A percentile compares a stretch with the other conserved stretches of the same genome.
These are phyloP conservation scores for Erythrolamprus reginae DNA, from an alignment of 2,113 vertebrate genomes.

Conservation along the genomic window DNA sequence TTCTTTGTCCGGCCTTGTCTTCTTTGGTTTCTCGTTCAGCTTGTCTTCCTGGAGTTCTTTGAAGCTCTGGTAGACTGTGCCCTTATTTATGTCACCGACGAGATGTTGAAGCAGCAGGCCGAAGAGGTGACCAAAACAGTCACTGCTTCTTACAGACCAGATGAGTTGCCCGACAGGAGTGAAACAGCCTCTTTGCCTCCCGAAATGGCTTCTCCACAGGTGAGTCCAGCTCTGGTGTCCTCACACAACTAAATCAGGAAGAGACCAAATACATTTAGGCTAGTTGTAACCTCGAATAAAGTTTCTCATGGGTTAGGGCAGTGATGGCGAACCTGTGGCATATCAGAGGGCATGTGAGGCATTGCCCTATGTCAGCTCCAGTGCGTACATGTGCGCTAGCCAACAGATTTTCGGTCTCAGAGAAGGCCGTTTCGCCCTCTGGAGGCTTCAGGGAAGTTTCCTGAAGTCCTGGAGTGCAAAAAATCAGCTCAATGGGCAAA, in stretches of 20 bases:
- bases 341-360: too few species aligned
- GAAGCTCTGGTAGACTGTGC: constrained; percentile 85
- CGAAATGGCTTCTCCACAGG: background rate
- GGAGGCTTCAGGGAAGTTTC: too few species aligned
- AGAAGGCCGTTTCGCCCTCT: too few species aligned
- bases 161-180: background rate
- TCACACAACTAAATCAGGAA: background rate
- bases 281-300: background rate
- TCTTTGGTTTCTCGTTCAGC: constrained; percentile 63
- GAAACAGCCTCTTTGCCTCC: background rate
- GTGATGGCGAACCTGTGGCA: too few species aligned
- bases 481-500: too few species aligned
- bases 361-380: too few species aligned
- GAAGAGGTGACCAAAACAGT: background rate
- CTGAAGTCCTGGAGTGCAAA: too few species aligned
- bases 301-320: background rate
- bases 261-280: background rate
- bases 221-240: background rate
- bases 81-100: constrained; percentile 55
- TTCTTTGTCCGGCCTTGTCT: background rate
- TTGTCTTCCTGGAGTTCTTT: constrained; percentile 91
- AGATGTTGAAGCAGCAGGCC: constrained; percentile 23
- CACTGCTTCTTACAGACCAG: background rate
- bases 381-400: too few species aligned
- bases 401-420: too few species aligned